Percentiles rank a stretch among this genome's conserved stretches.
Conservation (phyloP, 1,140 invertebrate genomes). For the Leptopilina clavipes region DNA sequence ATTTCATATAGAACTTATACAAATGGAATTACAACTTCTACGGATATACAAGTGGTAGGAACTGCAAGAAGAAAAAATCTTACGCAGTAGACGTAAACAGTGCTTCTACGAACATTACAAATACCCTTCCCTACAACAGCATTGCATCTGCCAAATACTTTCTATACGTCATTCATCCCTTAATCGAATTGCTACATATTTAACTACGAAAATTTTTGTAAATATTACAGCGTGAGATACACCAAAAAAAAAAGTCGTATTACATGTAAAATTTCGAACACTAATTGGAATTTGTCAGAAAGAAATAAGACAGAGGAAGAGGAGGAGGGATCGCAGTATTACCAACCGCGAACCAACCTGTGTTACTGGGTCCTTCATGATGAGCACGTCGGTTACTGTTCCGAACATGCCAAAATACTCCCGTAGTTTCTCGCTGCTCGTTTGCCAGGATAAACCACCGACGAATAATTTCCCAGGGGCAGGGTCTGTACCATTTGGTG, state of each 20-base stretch:
- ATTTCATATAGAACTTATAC: constrained; percentile 21
- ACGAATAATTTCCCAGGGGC: constrained; percentile 93
- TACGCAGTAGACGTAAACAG: constrained; percentile 31
- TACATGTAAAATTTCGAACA: constrained; percentile 31
- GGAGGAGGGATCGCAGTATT: constrained; percentile 32
- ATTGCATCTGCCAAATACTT: constrained; percentile 34
- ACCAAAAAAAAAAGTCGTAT: constrained; percentile 20
- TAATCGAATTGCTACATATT: constrained; percentile 34
- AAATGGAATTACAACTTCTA: constrained; percentile 30
- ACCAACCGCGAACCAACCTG: constrained; percentile 80
- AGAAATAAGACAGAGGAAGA: constrained; percentile 31
- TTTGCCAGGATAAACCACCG: constrained; percentile 93
- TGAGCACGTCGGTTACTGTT: constrained; percentile 92
- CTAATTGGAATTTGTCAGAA: constrained; percentile 35
- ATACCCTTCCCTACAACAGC: constrained; percentile 33
- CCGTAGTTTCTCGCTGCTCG: constrained; percentile 90
- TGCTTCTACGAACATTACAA: constrained; percentile 31
- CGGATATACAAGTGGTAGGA: constrained; percentile 31
- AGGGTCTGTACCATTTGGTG: constrained; percentile 82
- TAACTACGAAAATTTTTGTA: constrained; percentile 13
- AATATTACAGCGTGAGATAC: constrained; percentile 31
- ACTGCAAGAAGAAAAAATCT: constrained; percentile 29
- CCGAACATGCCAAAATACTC: constrained; percentile 95
- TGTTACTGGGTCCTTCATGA: constrained; percentile 95
- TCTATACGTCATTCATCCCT: constrained; percentile 25